These are phyloP conservation scores for Choristoneura rosaceana DNA, from an alignment of 2,888 invertebrate genomes.

Conservation along the genomic window DNA sequence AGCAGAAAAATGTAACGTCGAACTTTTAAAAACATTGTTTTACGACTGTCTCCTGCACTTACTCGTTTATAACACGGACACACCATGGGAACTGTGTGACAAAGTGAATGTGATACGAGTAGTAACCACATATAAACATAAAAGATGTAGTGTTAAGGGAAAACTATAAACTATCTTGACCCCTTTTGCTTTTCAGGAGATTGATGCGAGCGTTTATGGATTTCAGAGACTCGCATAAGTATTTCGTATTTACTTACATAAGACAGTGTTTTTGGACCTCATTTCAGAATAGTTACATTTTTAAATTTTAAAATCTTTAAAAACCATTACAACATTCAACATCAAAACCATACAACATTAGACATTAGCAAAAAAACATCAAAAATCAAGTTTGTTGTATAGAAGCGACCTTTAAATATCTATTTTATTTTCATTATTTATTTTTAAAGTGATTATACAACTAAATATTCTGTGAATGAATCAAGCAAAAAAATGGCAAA, in stretches of 20 bases:
- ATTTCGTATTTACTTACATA: not conserved
- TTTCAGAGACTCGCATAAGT: not conserved
- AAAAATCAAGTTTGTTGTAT: no score
- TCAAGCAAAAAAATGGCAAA: no score
- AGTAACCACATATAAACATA: not conserved
- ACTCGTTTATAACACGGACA: not conserved
- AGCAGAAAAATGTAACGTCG: no score
- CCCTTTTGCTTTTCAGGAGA: conserved; percentile 9
- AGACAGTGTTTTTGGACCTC: not conserved
- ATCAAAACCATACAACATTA: no score
- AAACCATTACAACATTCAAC: no score
- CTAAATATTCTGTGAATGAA: no score
- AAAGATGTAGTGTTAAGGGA: not conserved
- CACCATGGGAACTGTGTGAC: not conserved
- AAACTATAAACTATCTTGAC: conserved; percentile 14
- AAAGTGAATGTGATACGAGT: conserved; percentile 12
- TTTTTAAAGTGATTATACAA: no score
- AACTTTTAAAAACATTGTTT: not conserved
- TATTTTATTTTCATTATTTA: no score
- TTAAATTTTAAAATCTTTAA: no score
- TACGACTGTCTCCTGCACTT: not conserved
- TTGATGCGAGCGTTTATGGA: conserved; percentile 6
- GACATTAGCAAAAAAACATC: no score
- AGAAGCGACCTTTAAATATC: no score
- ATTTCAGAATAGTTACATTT: not conserved